Percentiles rank a stretch among this genome's conserved stretches.
phyloP scores from a whole-genome alignment of 2,797 vertebrate genomes.

The Silurus aristotelis region DNA sequence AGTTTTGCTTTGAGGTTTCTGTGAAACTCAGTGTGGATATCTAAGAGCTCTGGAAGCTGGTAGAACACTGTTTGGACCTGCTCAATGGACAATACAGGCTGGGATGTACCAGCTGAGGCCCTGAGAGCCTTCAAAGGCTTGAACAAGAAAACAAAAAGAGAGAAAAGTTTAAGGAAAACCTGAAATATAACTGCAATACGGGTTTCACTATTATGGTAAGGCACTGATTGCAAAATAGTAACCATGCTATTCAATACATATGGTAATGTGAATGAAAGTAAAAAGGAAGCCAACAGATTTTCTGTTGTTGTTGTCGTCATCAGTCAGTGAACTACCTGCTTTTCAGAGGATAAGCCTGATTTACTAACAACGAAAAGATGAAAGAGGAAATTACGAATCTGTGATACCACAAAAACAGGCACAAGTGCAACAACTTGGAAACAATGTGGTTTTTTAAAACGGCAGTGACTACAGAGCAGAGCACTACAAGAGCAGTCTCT shows the following conservation, averaged over 20 bases:
- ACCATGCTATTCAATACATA: not conserved
- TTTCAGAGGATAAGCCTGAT: not conserved
- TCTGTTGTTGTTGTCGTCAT: not conserved
- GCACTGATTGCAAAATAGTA: not conserved
- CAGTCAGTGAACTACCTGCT: not conserved
- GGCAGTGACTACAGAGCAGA: too few relatives aligned
- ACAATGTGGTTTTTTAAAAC: conserved; percentile 3
- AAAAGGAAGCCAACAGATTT: not conserved
- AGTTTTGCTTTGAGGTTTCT: conserved; percentile 64
- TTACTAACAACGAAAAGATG: too few relatives aligned
- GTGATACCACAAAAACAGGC: not conserved
- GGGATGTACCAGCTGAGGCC: conserved; percentile 76
- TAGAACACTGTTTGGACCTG: conserved; percentile 77
- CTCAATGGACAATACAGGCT: conserved; percentile 73
- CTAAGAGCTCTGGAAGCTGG: conserved; percentile 76
- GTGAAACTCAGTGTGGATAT: conserved; percentile 71
- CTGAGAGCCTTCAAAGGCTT: conserved; percentile 78
- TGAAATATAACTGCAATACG: not conserved
- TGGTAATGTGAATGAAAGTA: not conserved
- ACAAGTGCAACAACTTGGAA: not conserved
- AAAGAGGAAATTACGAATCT: not conserved
- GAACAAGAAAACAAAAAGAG: not conserved
- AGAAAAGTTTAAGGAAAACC: not conserved
- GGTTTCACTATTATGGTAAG: not conserved
- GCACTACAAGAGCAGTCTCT: not conserved